phyloP scores from a whole-genome alignment of 2,888 invertebrate genomes.

The Disparrhopalites patrizii region DNA sequence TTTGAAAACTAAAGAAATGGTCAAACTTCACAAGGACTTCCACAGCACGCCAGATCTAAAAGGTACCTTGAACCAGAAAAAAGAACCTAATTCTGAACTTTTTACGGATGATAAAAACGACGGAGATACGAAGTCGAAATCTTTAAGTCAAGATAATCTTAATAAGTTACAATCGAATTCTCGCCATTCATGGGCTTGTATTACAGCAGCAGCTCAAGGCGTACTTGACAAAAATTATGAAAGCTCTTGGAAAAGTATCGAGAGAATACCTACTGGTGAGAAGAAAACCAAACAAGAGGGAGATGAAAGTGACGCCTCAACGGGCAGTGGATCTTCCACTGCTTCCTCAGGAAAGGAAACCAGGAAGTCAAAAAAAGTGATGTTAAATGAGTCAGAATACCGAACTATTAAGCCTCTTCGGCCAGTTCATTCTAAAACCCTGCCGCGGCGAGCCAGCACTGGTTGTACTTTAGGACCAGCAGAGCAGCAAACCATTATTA shows the following conservation, averaged over 20 bases:
- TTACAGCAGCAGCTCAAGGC: conserved; percentile 39
- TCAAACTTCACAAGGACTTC: conserved; percentile 69
- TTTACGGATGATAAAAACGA: neutral
- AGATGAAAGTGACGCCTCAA: conserved; percentile 49
- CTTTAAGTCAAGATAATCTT: conserved; percentile 65
- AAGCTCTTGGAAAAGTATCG: conserved; percentile 50
- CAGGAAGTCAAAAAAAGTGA: conserved; percentile 40
- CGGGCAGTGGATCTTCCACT: conserved; percentile 33
- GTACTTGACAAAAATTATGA: conserved; percentile 47
- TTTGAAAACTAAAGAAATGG: conserved; percentile 44
- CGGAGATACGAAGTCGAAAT: conserved; percentile 30
- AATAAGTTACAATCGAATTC: conserved; percentile 48
- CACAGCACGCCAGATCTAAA: conserved; percentile 79
- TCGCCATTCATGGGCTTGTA: conserved; percentile 50
- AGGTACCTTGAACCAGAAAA: conserved; percentile 30
- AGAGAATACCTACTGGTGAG: conserved; percentile 30
- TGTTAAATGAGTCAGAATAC: conserved; percentile 47
- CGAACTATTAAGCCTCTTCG: conserved; percentile 48
- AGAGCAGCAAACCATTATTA: conserved; percentile 48
- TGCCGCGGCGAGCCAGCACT: conserved; percentile 45
- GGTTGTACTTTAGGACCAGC: conserved; percentile 47
- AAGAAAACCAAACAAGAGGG: conserved; percentile 44
- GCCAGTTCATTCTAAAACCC: conserved; percentile 48
- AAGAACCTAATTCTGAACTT: conserved; percentile 28
- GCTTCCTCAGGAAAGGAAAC: conserved; percentile 37